These are phyloP conservation scores for Siderastrea siderea DNA, from an alignment of 92 coral and sea anemone species.

Conservation along the genomic window DNA sequence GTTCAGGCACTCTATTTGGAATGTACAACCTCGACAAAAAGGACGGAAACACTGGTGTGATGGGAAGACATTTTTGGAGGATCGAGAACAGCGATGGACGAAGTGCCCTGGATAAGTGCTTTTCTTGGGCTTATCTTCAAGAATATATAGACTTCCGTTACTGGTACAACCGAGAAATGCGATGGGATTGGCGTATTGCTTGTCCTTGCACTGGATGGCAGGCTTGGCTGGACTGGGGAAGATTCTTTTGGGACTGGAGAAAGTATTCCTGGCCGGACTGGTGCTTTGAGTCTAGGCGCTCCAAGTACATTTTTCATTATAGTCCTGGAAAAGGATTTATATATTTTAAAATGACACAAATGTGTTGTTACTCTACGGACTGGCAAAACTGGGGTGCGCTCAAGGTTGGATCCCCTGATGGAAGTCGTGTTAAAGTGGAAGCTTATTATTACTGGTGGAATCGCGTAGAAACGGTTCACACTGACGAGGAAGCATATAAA, in stretches of 20 bases:
- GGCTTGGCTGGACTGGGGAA: constrained; percentile 54
- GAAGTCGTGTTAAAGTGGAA: constrained; percentile 34
- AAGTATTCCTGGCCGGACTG: constrained; percentile 17
- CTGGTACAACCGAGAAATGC: not conserved
- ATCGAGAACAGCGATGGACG: constrained; percentile 14
- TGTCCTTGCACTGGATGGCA: constrained; percentile 69
- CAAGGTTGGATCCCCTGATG: constrained; percentile 43
- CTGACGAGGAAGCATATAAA: constrained; percentile 58
- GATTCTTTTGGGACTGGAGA: constrained; percentile 25
- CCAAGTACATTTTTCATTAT: not conserved
- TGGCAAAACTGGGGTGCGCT: constrained; percentile 47
- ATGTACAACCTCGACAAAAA: constrained; percentile 21
- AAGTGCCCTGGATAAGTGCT: constrained; percentile 30
- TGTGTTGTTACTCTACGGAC: constrained; percentile 56
- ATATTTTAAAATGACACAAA: constrained; percentile 7
- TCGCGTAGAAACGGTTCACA: constrained; percentile 1
- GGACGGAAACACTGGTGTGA: constrained; percentile 22
- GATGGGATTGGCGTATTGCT: not conserved
- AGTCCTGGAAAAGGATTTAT: not conserved
- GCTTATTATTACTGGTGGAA: not conserved
- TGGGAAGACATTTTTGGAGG: constrained; percentile 42
- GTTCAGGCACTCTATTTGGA: constrained; percentile 32
- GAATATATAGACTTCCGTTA: not conserved
- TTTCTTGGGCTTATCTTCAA: constrained; percentile 28
- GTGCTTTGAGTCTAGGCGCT: constrained; percentile 18